Evolutionary conservation across 1,140 invertebrate species (phyloP).

Genomic region (Rhopalosiphum maidis): DNA sequence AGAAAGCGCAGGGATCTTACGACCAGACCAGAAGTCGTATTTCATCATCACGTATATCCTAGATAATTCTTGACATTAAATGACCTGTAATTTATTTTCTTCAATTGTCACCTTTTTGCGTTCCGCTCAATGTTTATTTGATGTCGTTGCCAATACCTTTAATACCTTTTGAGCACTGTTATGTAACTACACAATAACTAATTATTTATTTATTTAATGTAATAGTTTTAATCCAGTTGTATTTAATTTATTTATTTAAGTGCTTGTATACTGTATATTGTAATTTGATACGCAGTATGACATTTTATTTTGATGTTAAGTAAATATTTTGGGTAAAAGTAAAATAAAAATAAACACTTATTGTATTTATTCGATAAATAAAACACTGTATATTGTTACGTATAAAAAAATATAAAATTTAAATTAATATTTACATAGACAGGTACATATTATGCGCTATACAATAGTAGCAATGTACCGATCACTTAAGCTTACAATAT

Average conservation of each 20-base stretch:
- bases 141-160: slow-evolving; percentile 38
- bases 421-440: slow-evolving; percentile 48
- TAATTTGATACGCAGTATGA: slow-evolving; percentile 1
- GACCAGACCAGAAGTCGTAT: slow-evolving; percentile 6
- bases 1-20: slow-evolving; percentile 63
- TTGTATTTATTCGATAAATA: slow-evolving; percentile 54
- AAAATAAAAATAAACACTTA: slow-evolving; percentile 6
- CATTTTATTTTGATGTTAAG: slow-evolving; percentile 12
- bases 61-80: slow-evolving; percentile 25
- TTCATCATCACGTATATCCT: slow-evolving; percentile 25
- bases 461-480: background rate
- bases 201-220: slow-evolving; percentile 43
- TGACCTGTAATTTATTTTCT: background rate
- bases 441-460: slow-evolving; percentile 11
- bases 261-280: slow-evolving; percentile 7
- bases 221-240: background rate
- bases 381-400: slow-evolving; percentile 54
- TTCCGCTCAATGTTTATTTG: slow-evolving; percentile 24
- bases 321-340: slow-evolving; percentile 32
- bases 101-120: slow-evolving; percentile 5
- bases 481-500: slow-evolving; percentile 43
- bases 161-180: slow-evolving; percentile 37
- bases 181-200: slow-evolving; percentile 38
- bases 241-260: slow-evolving; percentile 53
- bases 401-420: slow-evolving; percentile 49